phyloP scores from a whole-genome alignment of 2,113 vertebrate species.

The Pionites leucogaster region DNA sequence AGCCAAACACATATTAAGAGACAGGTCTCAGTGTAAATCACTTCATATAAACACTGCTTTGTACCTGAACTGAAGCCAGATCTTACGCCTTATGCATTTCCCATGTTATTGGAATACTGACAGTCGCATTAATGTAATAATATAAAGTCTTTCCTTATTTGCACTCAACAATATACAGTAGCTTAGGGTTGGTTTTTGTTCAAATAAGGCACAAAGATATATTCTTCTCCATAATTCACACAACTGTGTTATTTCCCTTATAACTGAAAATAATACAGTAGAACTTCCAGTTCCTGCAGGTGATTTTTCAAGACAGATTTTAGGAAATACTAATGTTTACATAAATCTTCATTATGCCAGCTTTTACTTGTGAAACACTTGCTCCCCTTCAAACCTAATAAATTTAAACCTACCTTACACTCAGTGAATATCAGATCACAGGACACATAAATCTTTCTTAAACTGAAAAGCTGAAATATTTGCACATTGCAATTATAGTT shows the following conservation, averaged over 20 bases:
- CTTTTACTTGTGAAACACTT: background rate
- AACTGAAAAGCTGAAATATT: background rate
- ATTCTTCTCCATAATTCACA: background rate
- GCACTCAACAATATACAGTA: background rate
- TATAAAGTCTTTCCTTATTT: background rate
- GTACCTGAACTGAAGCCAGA: background rate
- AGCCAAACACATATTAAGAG: background rate
- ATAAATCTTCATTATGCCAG: background rate
- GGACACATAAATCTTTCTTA: background rate
- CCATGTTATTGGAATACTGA: background rate
- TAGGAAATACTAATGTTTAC: accelerated
- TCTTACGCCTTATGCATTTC: background rate
- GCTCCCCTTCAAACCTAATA: background rate
- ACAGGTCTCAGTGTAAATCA: background rate
- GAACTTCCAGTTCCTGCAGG: background rate
- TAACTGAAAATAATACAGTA: background rate
- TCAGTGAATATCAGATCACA: background rate
- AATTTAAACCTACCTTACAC: background rate
- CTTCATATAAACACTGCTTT: background rate
- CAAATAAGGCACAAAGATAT: background rate
- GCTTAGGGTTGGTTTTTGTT: background rate
- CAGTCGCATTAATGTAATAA: background rate
- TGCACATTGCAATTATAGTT: background rate
- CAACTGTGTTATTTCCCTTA: background rate
- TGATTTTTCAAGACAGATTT: background rate